Conservation (phyloP, 2,113 vertebrate species). For the Megaptera novaeangliae region DNA sequence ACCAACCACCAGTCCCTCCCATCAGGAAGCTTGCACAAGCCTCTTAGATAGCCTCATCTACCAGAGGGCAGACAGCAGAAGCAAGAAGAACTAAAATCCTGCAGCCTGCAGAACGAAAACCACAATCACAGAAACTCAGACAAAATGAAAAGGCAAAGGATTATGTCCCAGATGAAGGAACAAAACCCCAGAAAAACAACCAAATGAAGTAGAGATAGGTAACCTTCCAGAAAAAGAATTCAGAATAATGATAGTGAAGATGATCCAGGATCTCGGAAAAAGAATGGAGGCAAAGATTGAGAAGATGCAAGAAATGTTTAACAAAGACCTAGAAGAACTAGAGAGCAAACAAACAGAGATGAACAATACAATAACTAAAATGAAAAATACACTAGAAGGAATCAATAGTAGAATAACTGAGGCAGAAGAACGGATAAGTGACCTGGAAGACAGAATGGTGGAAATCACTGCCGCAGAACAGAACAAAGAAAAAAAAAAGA, state of each 20-base stretch:
- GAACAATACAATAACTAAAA: neutral
- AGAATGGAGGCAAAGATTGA: neutral
- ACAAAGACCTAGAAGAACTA: neutral
- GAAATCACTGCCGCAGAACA: neutral
- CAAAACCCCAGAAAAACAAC: neutral
- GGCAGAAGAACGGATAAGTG: neutral
- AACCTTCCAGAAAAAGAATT: neutral
- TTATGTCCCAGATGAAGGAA: neutral
- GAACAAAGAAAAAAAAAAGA: neutral
- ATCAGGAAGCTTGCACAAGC: neutral
- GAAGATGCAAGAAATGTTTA: neutral
- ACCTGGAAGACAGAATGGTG: neutral
- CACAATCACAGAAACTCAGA: neutral
- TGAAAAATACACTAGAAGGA: neutral
- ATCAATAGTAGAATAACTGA: neutral
- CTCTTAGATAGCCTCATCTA: neutral
- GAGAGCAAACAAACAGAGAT: neutral
- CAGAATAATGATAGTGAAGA: neutral
- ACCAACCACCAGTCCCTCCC: neutral
- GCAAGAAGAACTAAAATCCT: neutral
- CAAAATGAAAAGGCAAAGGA: neutral
- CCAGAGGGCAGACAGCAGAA: neutral
- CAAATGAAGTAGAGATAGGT: neutral
- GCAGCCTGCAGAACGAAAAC: neutral
- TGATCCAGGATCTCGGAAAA: neutral